These are phyloP conservation scores for Lochmaea crataegi DNA, from an alignment of 2,888 invertebrate genomes.

Conservation along the genomic window DNA sequence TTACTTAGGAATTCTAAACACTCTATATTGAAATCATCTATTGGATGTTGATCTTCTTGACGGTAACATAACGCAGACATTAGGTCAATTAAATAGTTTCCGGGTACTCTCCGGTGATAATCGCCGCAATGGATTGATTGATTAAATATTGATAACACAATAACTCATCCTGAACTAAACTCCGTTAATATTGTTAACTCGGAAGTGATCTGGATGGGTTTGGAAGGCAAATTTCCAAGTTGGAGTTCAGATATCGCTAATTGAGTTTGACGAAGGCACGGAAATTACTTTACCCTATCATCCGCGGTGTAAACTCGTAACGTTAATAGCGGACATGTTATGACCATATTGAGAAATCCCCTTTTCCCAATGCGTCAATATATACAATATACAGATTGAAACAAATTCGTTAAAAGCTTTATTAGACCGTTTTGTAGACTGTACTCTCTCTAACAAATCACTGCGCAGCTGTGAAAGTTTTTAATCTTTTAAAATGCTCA, in stretches of 20 bases:
- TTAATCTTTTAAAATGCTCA: too few species aligned
- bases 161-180: conserved; percentile 38
- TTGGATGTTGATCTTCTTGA: conserved; percentile 13
- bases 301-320: not conserved
- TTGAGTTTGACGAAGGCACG: conserved; percentile 31
- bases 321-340: not conserved
- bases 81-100: conserved; percentile 43
- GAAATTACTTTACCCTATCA: conserved; percentile 28
- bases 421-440: too few species aligned
- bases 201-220: conserved; percentile 34
- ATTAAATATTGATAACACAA: conserved; percentile 44
- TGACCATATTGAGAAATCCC: not conserved
- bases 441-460: too few species aligned
- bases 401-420: too few species aligned
- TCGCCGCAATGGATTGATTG: conserved; percentile 42
- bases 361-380: not conserved
- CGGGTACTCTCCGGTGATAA: conserved; percentile 36
- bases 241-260: conserved; percentile 35
- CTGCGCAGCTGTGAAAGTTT: too few species aligned
- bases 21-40: not conserved
- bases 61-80: conserved; percentile 35
- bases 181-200: conserved; percentile 36
- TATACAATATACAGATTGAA: too few species aligned
- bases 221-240: conserved; percentile 35
- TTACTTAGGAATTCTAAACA: not conserved